Conservation (phyloP, 2,797 vertebrate species). For the Chanos chanos region DNA sequence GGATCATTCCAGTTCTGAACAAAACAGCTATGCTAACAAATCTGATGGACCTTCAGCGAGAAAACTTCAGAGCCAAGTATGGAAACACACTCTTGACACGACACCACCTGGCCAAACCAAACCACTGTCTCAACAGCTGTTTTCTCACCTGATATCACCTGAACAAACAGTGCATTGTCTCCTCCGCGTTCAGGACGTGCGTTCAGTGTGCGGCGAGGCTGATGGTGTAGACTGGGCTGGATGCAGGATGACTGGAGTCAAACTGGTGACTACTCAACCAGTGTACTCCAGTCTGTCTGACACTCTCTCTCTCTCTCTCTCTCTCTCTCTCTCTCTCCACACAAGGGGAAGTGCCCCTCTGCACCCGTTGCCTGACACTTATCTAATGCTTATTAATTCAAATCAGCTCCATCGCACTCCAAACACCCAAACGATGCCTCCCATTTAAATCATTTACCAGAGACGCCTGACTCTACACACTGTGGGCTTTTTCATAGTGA, state of each 20-base stretch:
- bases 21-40: no score
- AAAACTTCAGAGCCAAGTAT: not conserved
- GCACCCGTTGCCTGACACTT: slow-evolving; percentile 22
- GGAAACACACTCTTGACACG: no score
- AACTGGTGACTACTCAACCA: no score
- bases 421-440: slow-evolving; percentile 41
- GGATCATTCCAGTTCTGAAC: no score
- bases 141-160: not conserved
- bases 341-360: slow-evolving; percentile 42
- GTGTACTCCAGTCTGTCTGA: no score
- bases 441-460: no score
- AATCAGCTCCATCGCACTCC: slow-evolving; percentile 34
- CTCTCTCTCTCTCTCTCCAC: no score
- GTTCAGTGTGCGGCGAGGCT: not conserved
- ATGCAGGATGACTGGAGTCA: not conserved
- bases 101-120: not conserved
- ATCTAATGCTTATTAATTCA: slow-evolving; percentile 50
- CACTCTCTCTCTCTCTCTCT: no score
- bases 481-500: no score
- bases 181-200: not conserved
- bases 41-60: no score
- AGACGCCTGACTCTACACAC: no score
- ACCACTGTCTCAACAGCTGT: not conserved
- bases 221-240: not conserved
- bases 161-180: not conserved